phyloP scores from a whole-genome alignment of 2,113 vertebrate genomes.

The Plectropomus leopardus region DNA sequence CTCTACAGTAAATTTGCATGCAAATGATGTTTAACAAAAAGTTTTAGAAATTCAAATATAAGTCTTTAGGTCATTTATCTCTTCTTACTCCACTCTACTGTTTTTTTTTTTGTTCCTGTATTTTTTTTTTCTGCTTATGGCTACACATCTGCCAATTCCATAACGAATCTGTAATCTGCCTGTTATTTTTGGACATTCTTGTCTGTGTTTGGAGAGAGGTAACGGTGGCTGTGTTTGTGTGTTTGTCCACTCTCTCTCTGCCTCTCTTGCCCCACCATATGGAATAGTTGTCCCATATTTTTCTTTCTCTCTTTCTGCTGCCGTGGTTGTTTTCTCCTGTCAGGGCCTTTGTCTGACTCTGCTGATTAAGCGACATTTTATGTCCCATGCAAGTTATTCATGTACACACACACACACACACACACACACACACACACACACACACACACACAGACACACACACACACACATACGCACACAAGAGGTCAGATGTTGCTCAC shows the following conservation, averaged over 20 bases:
- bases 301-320: slow-evolving; percentile 57
- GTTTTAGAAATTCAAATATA: too few relatives aligned
- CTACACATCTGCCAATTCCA: neutral
- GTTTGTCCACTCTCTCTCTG: neutral
- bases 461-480: neutral
- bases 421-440: slow-evolving; percentile 4
- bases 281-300: slow-evolving; percentile 47
- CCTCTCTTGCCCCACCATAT: slow-evolving; percentile 8
- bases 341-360: slow-evolving; percentile 47
- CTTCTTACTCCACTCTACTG: too few relatives aligned
- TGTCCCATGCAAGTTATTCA: slow-evolving; percentile 36
- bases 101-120: neutral
- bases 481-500: neutral
- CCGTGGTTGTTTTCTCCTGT: slow-evolving; percentile 46
- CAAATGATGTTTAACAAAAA: too few relatives aligned
- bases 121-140: neutral
- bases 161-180: neutral
- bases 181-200: slow-evolving; percentile 1
- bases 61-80: too few relatives aligned
- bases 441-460: slow-evolving; percentile 2
- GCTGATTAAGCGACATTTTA: slow-evolving; percentile 63
- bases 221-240: neutral
- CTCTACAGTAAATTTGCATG: neutral
- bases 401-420: neutral
- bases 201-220: slow-evolving; percentile 2